Conservation (phyloP, 2,888 invertebrate species). For the Busseola fusca region DNA sequence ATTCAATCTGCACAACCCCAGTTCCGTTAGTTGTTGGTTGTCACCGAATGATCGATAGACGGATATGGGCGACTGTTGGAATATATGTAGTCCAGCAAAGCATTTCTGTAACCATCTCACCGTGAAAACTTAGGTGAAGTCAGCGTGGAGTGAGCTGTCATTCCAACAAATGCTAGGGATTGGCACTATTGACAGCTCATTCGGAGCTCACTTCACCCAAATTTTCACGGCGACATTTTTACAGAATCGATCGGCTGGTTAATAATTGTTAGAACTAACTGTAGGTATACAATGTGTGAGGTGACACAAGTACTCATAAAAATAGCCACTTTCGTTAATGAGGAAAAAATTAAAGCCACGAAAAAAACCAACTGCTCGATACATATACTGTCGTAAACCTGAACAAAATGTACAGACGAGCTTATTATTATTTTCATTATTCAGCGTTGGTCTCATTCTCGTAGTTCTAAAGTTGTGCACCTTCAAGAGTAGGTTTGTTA, state of each 20-base stretch:
- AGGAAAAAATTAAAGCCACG: neutral
- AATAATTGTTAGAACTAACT: neutral
- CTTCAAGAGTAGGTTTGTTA: neutral
- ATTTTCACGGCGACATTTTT: no score
- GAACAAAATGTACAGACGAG: neutral
- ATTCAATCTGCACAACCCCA: slow-evolving; percentile 46
- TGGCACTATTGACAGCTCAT: no score
- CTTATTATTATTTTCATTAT: neutral
- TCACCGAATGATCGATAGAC: slow-evolving; percentile 12
- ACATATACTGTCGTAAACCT: neutral
- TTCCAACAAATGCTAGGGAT: no score
- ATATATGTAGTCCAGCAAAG: neutral
- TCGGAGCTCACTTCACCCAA: no score
- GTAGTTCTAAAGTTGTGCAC: neutral
- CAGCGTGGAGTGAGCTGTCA: no score
- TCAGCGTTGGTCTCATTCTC: neutral
- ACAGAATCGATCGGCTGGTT: no score
- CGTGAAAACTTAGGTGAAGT: no score
- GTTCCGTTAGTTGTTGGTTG: slow-evolving; percentile 55
- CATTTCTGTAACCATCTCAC: no score
- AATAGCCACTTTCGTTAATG: no score
- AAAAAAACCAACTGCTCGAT: neutral
- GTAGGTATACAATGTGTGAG: neutral
- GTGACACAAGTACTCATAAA: neutral
- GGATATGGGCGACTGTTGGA: neutral